phyloP scores from a whole-genome alignment of 2,113 vertebrate genomes.

The Etheostoma spectabile region DNA sequence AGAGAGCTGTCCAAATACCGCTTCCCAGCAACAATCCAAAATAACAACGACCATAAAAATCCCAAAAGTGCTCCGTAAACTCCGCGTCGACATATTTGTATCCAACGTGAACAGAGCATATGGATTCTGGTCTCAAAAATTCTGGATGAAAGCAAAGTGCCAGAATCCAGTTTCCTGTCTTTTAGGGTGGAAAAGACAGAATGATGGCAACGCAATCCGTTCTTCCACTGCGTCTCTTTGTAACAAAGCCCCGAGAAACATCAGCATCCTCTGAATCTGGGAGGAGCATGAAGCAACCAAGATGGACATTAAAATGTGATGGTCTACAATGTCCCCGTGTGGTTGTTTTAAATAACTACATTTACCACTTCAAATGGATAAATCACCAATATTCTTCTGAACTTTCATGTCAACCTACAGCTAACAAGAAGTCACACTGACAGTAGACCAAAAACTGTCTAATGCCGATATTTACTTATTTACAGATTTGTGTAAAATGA shows the following conservation, averaged over 20 bases:
- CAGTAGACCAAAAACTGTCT: neutral
- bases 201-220: neutral
- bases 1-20: constrained; percentile 59
- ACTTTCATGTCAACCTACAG: neutral
- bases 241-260: constrained; percentile 67
- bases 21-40: constrained; percentile 51
- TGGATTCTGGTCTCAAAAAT: neutral
- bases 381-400: neutral
- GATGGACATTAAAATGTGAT: constrained; percentile 27
- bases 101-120: neutral
- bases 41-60: constrained; percentile 52
- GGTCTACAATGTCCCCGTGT: constrained; percentile 70
- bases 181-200: neutral
- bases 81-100: constrained; percentile 38
- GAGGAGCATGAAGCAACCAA: constrained; percentile 52
- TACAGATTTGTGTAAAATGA: neutral
- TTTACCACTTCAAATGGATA: neutral
- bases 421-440: neutral
- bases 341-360: constrained; percentile 45
- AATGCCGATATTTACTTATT: neutral
- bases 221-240: constrained; percentile 27
- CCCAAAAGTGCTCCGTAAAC: constrained; percentile 10
- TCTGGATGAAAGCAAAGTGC: neutral
- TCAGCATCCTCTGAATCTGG: constrained; percentile 43
- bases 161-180: neutral